These are phyloP conservation scores for Alcedo quadribrachys DNA, from an alignment of 2,797 vertebrate species.

Conservation along the genomic window DNA sequence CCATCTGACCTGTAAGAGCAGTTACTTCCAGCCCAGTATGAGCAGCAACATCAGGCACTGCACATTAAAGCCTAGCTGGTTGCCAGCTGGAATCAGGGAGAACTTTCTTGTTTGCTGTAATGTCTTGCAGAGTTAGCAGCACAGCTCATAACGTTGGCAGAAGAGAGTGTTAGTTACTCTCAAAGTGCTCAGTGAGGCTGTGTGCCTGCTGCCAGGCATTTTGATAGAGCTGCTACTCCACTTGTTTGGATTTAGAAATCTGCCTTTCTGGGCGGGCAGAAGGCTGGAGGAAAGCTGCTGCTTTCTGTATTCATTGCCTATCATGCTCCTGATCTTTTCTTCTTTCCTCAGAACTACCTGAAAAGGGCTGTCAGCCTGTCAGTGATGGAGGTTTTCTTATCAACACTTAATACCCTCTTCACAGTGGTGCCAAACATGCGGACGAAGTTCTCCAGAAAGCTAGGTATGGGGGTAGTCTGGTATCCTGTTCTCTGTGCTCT, in stretches of 20 bases:
- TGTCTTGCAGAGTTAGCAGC: neutral
- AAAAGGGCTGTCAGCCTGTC: constrained; percentile 76
- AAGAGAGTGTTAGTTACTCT: neutral
- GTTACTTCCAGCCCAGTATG: neutral
- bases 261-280: neutral
- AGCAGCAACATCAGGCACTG: neutral
- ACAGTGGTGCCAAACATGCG: constrained; percentile 82
- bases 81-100: neutral
- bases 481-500: neutral
- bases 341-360: constrained; percentile 80
- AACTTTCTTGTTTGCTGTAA: neutral
- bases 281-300: neutral
- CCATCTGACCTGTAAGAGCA: neutral
- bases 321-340: neutral
- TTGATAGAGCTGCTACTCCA: neutral
- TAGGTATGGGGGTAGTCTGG: constrained; percentile 81
- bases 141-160: neutral
- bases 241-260: neutral
- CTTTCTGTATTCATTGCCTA: neutral
- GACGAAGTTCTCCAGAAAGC: constrained; percentile 87
- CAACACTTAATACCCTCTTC: constrained; percentile 85
- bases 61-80: neutral
- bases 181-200: neutral
- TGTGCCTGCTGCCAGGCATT: neutral
- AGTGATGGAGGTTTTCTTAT: constrained; percentile 88